Evolutionary conservation across 2,888 invertebrate genomes (phyloP), one percentile per base, ranked within the genome.

Genomic region (Agriopis leucophaearia): DNA sequence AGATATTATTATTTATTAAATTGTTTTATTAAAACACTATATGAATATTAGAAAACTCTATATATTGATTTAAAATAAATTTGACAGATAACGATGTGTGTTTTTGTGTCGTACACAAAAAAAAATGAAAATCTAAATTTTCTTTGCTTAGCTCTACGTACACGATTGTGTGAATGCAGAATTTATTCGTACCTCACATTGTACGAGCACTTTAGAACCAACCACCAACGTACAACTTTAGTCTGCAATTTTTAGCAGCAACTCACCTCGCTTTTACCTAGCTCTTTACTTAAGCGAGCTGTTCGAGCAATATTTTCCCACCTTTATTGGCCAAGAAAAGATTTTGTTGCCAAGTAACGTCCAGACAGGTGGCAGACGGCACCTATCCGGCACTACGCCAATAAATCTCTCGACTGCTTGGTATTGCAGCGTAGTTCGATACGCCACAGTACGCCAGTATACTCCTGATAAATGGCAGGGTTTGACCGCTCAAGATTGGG

Each of bases 331-430:
- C 45, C 44, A 61, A 61, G 66, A 64, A 66, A 69, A 64, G 70
- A 66, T 66, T 66, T 48, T 55, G 65, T 69, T 72, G 71, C 66
- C 71, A 69, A 72, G 72, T 57, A 48, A 57, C 60, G 63, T 60
- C 69, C 76, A 88, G 89, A 90, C 90, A 89, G 89, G 88, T 88
- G 84, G 87, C 81, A 89, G 89, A 88, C 88, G 83, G 74, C 80
- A 78, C 81, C 80, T 79, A 79, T 80, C 81, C 82, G 83, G 80
- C 81, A 78, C 76, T 74, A 75, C 79, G 86, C 85, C 88, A 87
- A 89, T 90, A 90, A 90, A 90, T 90, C 90, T 87, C 84, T 72
- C 70, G 71, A 80, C 83, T 85, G 83, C 85, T 89, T 87, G 84
- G 86, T 88, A 88, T 89, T 85, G 84, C 83, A 76, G 82, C 77